Percentiles rank a stretch among this genome's conserved stretches.
phyloP scores from a whole-genome alignment of 2,113 vertebrate genomes.

The Bubo bubo region DNA sequence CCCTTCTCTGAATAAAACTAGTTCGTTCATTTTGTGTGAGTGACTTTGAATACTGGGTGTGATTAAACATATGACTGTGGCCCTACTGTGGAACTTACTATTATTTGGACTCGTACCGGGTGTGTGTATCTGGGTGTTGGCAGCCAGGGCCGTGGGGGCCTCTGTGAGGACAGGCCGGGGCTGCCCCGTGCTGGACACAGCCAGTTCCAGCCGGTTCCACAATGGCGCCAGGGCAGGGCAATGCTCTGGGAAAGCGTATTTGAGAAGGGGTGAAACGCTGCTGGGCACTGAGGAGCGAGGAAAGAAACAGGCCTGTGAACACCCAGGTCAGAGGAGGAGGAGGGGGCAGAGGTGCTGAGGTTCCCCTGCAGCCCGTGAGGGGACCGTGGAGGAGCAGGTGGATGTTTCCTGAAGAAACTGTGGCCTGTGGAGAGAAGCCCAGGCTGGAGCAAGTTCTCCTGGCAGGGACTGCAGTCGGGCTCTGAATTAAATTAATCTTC shows the following conservation, averaged over 20 bases:
- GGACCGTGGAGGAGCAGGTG: not conserved
- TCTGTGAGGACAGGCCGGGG: not conserved
- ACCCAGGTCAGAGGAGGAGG: not conserved
- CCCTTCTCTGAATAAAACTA: not conserved
- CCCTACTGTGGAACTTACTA: too few species aligned
- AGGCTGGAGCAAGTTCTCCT: not conserved
- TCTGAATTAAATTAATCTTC: not conserved
- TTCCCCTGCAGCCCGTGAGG: not conserved
- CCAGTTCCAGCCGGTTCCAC: rapidly evolving
- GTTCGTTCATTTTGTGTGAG: not conserved
- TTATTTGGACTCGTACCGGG: rapidly evolving
- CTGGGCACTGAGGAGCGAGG: too few species aligned
- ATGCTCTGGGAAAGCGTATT: rapidly evolving
- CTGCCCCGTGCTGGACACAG: rapidly evolving
- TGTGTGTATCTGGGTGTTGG: rapidly evolving
- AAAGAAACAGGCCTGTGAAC: not conserved
- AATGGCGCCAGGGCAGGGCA: rapidly evolving
- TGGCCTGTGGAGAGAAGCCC: not conserved
- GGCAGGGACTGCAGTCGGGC: too few species aligned
- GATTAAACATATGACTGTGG: not conserved
- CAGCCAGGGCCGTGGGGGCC: not conserved
- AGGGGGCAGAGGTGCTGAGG: not conserved
- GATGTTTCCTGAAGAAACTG: not conserved
- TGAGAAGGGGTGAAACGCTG: not conserved
- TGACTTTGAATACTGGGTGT: not conserved